A percentile compares a stretch with the other conserved stretches of the same genome.
These are phyloP conservation scores for Brachionus calyciflorus DNA, from an alignment of 1,140 invertebrate species.

Conservation along the genomic window DNA sequence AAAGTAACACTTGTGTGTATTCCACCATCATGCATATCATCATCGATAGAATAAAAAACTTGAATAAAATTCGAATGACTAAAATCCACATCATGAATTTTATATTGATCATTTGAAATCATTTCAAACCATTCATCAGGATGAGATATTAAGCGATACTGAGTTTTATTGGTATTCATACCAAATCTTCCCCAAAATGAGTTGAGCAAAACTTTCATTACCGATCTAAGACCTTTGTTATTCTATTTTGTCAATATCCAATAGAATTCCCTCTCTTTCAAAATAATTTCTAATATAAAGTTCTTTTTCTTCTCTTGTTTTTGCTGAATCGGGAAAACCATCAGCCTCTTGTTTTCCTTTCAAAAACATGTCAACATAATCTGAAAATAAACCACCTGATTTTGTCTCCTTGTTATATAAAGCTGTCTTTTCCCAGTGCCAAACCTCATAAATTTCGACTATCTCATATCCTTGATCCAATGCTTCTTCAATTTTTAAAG, in stretches of 20 bases:
- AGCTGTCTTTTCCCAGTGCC: conserved; percentile 52
- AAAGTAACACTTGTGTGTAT: conserved; percentile 54
- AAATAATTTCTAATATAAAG: conserved; percentile 54
- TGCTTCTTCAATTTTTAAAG: conserved; percentile 56
- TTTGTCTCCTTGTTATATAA: too few relatives aligned
- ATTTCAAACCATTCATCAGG: conserved; percentile 51
- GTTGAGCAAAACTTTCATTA: conserved; percentile 51
- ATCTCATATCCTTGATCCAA: conserved; percentile 55
- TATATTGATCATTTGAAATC: conserved; percentile 49
- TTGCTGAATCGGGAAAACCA: conserved; percentile 48
- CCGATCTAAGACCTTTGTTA: conserved; percentile 53
- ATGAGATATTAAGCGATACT: conserved; percentile 51
- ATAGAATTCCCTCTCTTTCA: conserved; percentile 55
- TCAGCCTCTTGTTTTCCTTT: conserved; percentile 51
- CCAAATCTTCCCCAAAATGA: conserved; percentile 52
- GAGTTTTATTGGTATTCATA: conserved; percentile 49
- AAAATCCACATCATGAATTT: conserved; percentile 48
- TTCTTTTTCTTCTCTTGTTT: conserved; percentile 39
- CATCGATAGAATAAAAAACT: conserved; percentile 29
- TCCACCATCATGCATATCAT: neutral
- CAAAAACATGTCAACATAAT: too few relatives aligned
- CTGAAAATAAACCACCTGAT: conserved; percentile 50
- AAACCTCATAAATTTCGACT: conserved; percentile 56
- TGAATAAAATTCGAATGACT: conserved; percentile 47
- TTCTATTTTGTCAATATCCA: conserved; percentile 54